Evolutionary conservation across 2,888 invertebrate species (phyloP), one percentile per base, ranked within the genome.

Genomic region (Pristionchus mayeri): DNA sequence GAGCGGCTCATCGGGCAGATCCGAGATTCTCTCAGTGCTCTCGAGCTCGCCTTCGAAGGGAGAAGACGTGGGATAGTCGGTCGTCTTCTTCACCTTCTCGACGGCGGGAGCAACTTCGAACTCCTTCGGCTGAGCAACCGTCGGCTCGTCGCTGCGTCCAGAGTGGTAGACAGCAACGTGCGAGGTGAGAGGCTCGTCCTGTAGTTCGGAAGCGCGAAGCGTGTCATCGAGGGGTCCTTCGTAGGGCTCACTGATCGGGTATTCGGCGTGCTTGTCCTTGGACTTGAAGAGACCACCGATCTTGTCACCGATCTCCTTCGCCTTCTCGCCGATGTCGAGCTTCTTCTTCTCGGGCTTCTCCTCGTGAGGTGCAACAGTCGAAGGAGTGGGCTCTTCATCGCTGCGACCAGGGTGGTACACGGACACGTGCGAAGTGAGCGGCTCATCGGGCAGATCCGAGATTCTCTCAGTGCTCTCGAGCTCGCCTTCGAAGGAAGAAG

Each of bases 281-380:
- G 3, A 30, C 44, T 76, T 76, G 76, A 76, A 76, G 11, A 76
- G 76, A 44, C 76, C 76, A 21, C 76, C 76, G n/a, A 76, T 63
- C 63, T 63, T 63, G 63, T 63, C 63, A 34, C 63, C 76, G 27
- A 76, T 9, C 40, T 40, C 48, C 48, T 76, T 76, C 13, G 76
- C 76, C 48, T 48, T 76, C 44, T 76, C 76, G 16, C 48, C 48
- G 48, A 76, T 24, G 76, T 76, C 76, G 76, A 76, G 40, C 48
- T 48, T 76, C 76, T 40, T 76, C 76, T 76, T 76, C 44, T 40
- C 76, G 24, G 76, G n/a, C 44, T 76, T 76, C 76, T 76, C 76
- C 4, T 63, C 63, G 63, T 63, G 63, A 27, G 63, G 18, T 24
- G 37, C 63, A n/a, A 27, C 30, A 30, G 30, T 30, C 11, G 37